Base-by-base conservation (phyloP, 1,140 invertebrate species). In the Belonocnema kinseyi region DNA sequence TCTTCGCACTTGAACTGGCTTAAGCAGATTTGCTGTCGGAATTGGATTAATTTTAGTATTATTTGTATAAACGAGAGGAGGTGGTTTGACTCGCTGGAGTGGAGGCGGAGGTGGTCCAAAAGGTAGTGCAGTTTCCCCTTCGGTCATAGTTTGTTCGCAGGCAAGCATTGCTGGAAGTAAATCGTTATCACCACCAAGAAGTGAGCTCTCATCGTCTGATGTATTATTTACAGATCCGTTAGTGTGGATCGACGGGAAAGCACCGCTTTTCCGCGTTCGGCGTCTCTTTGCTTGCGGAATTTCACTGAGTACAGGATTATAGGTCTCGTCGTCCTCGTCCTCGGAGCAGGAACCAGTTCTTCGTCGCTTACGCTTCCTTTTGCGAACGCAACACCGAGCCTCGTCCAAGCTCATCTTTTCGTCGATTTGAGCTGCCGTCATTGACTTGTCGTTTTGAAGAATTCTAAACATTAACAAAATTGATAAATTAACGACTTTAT, bases 331-430 rank as follows among this genome's bases (percentile, higher is more conserved):
- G 11, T 91, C 89, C 0, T 90, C 89, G 16, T 91, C 87, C 54
- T 88, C 86, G 0, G 88, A 90, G 80, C 83, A 86, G 0, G 89
- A 90, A 1, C 81, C 80, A 0, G 76, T 83, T 77, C 80, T 80
- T 72, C 80, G 83, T 80, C 87, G 85, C 71, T 83, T 88, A 3
- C 88, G 85, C 53, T 89, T 91, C 0, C 85, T 85, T 46, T 85
- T 90, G 4, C 88, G 86, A 3, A 85, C 82, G 79, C 91, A 92
- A 78, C 91, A 92, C 1, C 82, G 83, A 5, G 89, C 78, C 33
- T 92, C 91, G 16, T 92, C 91, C 6, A 86, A 61, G 72, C 88
- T 85, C 88, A 91, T 88, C 72, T 88, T 92, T 8, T 85, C 81
- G 1, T 88, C 82, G 7, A 90, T 74, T 33, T 90, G 86, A 6